Evolutionary conservation across 1,140 invertebrate genomes (phyloP).

Genomic region (Argopecten irradians): DNA sequence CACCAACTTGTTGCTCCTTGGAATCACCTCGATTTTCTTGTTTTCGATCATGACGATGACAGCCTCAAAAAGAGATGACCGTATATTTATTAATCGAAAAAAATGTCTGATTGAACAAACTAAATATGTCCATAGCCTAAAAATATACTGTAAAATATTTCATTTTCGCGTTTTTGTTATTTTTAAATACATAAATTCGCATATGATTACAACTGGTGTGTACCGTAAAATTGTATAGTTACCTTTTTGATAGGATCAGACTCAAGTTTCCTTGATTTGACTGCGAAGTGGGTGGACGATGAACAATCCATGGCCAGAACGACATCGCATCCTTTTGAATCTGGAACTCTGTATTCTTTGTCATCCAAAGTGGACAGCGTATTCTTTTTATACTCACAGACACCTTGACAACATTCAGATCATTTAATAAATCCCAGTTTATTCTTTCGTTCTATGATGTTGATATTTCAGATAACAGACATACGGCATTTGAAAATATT

Average conservation of each 20-base stretch:
- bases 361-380: slow-evolving; percentile 39
- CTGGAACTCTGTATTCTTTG: slow-evolving; percentile 33
- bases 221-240: neutral
- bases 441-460: too few relatives aligned
- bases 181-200: too few relatives aligned
- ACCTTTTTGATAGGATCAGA: slow-evolving; percentile 29
- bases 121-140: too few relatives aligned
- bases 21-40: slow-evolving; percentile 27
- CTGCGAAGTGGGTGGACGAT: slow-evolving; percentile 27
- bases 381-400: slow-evolving; percentile 27
- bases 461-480: too few relatives aligned
- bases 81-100: too few relatives aligned
- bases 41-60: slow-evolving; percentile 26
- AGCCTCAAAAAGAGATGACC: slow-evolving; percentile 21
- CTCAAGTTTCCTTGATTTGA: slow-evolving; percentile 35
- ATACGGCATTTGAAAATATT: too few relatives aligned
- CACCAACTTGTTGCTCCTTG: neutral
- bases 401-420: slow-evolving; percentile 29
- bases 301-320: slow-evolving; percentile 50
- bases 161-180: too few relatives aligned
- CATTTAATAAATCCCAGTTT: too few relatives aligned
- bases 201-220: too few relatives aligned
- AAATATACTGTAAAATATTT: too few relatives aligned
- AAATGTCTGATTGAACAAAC: too few relatives aligned
- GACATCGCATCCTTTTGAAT: slow-evolving; percentile 38